Conservation (phyloP, 2,888 invertebrate genomes). For the Nomada ruficornis region DNA sequence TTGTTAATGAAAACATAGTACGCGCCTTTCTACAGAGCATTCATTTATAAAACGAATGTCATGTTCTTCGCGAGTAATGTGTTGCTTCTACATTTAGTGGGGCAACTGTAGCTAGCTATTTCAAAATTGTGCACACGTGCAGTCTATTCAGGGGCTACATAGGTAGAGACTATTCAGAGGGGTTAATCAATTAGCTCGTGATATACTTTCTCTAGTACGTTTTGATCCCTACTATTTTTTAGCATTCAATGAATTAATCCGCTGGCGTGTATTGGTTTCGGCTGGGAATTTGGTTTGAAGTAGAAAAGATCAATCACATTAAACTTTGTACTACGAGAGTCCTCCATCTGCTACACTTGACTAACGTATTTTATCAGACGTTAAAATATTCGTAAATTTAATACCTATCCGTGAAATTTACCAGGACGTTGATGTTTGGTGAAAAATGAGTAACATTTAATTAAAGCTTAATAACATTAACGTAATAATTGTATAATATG, state of each 20-base stretch:
- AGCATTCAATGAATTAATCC: constrained; percentile 2
- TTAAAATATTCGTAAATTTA: neutral
- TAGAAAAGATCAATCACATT: neutral
- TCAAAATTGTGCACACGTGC: neutral
- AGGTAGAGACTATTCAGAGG: neutral
- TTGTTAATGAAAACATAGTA: neutral
- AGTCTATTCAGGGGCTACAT: constrained; percentile 2
- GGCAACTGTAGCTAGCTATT: constrained; percentile 6
- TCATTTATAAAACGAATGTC: neutral
- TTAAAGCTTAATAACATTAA: too few species aligned
- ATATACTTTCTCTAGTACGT: constrained; percentile 18
- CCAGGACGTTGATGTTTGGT: neutral
- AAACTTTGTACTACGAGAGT: neutral
- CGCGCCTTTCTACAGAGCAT: too few species aligned
- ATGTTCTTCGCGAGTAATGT: constrained; percentile 16
- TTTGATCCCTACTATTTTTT: constrained; percentile 20
- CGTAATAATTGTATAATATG: too few species aligned
- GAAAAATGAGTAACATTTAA: too few species aligned
- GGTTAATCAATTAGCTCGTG: constrained; percentile 25
- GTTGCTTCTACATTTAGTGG: constrained; percentile 18
- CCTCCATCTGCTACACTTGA: neutral
- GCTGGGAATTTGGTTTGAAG: neutral
- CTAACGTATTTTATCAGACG: neutral
- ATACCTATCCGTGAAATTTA: neutral
- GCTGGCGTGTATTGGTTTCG: neutral